Evolutionary conservation across 2,888 invertebrate genomes (phyloP).

Genomic region (Rhamnusium bicolor): DNA sequence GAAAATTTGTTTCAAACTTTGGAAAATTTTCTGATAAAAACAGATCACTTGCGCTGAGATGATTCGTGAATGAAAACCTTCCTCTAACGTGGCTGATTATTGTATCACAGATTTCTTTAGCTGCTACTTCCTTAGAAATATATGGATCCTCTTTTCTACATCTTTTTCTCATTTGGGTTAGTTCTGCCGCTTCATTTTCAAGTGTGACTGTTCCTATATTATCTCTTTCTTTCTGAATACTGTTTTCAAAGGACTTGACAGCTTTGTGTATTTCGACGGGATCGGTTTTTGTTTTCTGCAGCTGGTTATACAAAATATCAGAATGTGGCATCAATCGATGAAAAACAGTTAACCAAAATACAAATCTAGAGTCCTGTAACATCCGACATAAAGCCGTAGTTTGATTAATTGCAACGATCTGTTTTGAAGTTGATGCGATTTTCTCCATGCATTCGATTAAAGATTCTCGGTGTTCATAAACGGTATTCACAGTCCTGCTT

Average conservation of each 20-base stretch:
- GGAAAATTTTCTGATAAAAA: background rate
- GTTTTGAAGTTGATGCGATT: conserved; percentile 1
- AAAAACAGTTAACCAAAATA: conserved; percentile 8
- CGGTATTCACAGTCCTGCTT: conserved; percentile 29
- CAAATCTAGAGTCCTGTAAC: background rate
- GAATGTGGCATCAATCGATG: conserved; percentile 12
- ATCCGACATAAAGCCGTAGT: background rate
- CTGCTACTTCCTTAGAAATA: conserved; percentile 8
- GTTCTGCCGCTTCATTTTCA: conserved; percentile 19
- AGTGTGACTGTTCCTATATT: conserved; percentile 35
- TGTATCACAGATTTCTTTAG: conserved; percentile 10
- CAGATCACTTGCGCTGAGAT: conserved; percentile 1
- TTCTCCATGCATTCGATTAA: conserved; percentile 4
- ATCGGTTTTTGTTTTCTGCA: conserved; percentile 40
- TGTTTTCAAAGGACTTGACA: conserved; percentile 27
- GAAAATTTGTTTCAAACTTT: conserved; percentile 7
- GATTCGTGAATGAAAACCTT: conserved; percentile 19
- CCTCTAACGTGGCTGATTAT: conserved; percentile 9
- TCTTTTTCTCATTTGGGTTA: conserved; percentile 13
- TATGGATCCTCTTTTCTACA: conserved; percentile 5
- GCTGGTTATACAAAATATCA: conserved; percentile 15
- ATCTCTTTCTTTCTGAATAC: conserved; percentile 37
- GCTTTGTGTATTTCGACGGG: no score
- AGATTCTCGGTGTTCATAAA: conserved; percentile 33
- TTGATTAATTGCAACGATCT: background rate